These are phyloP conservation scores for Drosophila tripunctata DNA, from an alignment of 2,888 invertebrate genomes.

Conservation along the genomic window DNA sequence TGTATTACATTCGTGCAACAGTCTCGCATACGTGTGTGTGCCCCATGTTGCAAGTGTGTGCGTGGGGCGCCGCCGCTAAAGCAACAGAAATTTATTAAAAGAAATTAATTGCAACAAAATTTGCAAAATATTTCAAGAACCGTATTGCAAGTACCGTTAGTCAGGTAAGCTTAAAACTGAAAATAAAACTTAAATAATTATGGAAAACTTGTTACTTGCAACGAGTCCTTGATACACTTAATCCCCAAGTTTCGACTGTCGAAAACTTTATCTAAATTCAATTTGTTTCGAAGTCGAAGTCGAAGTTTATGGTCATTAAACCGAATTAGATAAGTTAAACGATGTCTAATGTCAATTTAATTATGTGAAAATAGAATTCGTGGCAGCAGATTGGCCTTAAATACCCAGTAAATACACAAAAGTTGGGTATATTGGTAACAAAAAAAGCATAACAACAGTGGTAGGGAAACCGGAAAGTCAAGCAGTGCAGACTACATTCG, in stretches of 20 bases:
- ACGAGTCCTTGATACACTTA: slow-evolving; percentile 56
- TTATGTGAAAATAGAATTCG: slow-evolving; percentile 59
- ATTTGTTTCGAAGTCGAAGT: slow-evolving; percentile 35
- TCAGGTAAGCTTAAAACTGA: slow-evolving; percentile 15
- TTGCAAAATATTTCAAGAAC: neutral
- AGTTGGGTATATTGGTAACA: neutral
- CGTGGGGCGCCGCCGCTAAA: slow-evolving; percentile 46
- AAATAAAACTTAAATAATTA: neutral
- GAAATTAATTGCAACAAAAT: slow-evolving; percentile 24
- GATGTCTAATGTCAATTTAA: slow-evolving; percentile 71
- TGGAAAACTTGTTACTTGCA: slow-evolving; percentile 36
- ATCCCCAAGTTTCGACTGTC: slow-evolving; percentile 4
- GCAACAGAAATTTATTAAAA: slow-evolving; percentile 30
- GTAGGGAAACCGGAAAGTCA: too few relatives aligned
- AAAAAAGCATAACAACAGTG: too few relatives aligned
- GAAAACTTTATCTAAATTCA: slow-evolving; percentile 58
- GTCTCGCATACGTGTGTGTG: slow-evolving; percentile 42
- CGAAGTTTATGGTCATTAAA: slow-evolving; percentile 50
- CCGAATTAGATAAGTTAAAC: slow-evolving; percentile 69
- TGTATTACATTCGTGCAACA: slow-evolving; percentile 63
- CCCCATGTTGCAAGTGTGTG: slow-evolving; percentile 35
- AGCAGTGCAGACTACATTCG: too few relatives aligned
- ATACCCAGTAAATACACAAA: neutral
- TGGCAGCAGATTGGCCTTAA: neutral
- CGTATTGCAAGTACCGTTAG: slow-evolving; percentile 1